Evolutionary conservation across 2,888 invertebrate genomes (phyloP).

Genomic region (Pristionchus maxplancki): DNA sequence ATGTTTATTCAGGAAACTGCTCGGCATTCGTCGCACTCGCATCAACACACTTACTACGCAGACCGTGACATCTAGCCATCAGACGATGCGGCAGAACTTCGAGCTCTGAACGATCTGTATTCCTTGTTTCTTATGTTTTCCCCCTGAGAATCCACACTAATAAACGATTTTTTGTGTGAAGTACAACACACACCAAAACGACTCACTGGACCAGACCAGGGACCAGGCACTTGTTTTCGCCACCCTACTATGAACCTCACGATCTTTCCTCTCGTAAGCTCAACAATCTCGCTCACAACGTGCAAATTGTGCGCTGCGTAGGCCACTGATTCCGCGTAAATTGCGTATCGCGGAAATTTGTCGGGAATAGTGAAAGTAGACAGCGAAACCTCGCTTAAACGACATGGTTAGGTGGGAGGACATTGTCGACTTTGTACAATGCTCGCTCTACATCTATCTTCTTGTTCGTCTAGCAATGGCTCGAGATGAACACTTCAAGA

Average conservation of each 20-base stretch:
- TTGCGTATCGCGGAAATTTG: neutral
- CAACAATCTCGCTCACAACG: neutral
- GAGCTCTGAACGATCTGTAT: neutral
- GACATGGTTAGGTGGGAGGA: neutral
- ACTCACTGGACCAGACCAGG: too few species aligned
- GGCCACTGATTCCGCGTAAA: neutral
- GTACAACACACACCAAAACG: too few species aligned
- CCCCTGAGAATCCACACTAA: too few species aligned
- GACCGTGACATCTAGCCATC: neutral
- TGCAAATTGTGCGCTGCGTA: neutral
- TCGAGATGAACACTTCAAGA: neutral
- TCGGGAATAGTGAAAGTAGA: too few species aligned
- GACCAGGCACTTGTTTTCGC: too few species aligned
- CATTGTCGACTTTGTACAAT: neutral
- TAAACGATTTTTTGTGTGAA: too few species aligned
- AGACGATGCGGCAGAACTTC: neutral
- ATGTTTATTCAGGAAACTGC: neutral
- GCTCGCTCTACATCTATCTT: neutral
- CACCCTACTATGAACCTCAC: too few species aligned
- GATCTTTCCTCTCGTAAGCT: too few species aligned
- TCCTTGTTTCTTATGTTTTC: too few species aligned
- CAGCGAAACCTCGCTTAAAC: too few species aligned
- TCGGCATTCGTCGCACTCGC: neutral
- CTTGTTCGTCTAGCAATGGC: neutral
- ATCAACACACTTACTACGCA: neutral